Evolutionary conservation across 2,797 vertebrate genomes (phyloP).

Genomic region (Pitangus sulphuratus): DNA sequence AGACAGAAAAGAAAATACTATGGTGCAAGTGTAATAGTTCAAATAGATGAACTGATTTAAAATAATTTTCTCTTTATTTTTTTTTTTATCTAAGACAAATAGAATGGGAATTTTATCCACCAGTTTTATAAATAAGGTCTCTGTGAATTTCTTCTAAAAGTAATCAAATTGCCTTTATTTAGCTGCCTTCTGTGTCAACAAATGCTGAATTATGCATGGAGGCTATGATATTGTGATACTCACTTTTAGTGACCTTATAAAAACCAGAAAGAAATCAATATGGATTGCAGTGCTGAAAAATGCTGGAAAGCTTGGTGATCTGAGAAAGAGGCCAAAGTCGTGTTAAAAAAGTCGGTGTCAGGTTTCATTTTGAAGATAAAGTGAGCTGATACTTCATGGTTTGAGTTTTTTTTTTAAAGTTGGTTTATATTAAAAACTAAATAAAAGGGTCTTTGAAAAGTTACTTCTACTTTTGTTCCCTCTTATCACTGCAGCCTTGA

Average conservation of each 20-base stretch:
- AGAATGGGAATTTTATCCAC: neutral
- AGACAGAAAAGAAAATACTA: neutral
- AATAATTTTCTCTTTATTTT: neutral
- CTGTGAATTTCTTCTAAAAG: conserved; percentile 19
- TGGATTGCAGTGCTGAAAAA: neutral
- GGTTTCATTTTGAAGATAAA: conserved; percentile 28
- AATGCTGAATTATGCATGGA: conserved; percentile 54
- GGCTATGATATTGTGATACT: conserved; percentile 21
- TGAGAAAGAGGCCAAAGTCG: conserved; percentile 22
- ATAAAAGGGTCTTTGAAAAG: neutral
- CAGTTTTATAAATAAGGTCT: neutral
- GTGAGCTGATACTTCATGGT: neutral
- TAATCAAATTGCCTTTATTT: conserved; percentile 41
- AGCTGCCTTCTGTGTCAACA: conserved; percentile 38
- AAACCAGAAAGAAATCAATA: conserved; percentile 53
- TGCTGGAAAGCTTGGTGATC: neutral
- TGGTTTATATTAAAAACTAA: neutral
- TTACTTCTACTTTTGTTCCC: neutral
- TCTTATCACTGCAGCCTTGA: neutral
- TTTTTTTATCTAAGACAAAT: neutral
- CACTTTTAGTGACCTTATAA: conserved; percentile 51
- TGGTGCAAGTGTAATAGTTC: neutral
- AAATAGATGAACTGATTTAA: neutral
- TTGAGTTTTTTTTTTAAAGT: neutral
- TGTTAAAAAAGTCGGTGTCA: neutral